phyloP scores from a whole-genome alignment of 2,888 invertebrate genomes.

The Gonocerus acuteangulatus region DNA sequence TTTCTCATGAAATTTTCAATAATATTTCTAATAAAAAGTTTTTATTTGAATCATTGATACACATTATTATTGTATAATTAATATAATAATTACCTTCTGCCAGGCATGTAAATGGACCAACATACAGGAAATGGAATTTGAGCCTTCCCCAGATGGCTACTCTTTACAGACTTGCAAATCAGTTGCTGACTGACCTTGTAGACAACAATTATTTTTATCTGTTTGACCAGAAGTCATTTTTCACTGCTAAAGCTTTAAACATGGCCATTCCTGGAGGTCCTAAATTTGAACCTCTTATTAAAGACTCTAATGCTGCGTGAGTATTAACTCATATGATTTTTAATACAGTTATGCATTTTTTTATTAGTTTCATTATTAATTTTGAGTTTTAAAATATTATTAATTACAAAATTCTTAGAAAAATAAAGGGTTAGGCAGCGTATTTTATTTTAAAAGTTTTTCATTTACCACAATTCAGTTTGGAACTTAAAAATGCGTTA shows the following conservation, averaged over 20 bases:
- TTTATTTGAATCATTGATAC: slow-evolving; percentile 2
- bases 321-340: slow-evolving; percentile 39
- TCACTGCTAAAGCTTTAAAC: slow-evolving; percentile 97
- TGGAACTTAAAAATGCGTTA: too few species aligned
- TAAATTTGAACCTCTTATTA: slow-evolving; percentile 97
- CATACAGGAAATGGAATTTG: slow-evolving; percentile 94
- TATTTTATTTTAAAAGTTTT: too few species aligned
- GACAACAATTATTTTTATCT: slow-evolving; percentile 98
- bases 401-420: background rate
- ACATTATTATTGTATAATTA: background rate
- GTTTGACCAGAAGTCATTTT: slow-evolving; percentile 98
- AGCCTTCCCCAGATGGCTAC: slow-evolving; percentile 96
- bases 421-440: too few species aligned
- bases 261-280: slow-evolving; percentile 99
- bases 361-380: slow-evolving; percentile 17
- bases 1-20: too few species aligned
- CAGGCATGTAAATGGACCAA: slow-evolving; percentile 88
- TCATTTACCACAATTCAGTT: too few species aligned
- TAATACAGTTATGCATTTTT: too few species aligned
- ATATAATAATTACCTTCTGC: too few species aligned
- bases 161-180: slow-evolving; percentile 93
- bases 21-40: background rate
- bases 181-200: slow-evolving; percentile 91
- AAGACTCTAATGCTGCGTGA: slow-evolving; percentile 90
- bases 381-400: background rate